Evolutionary conservation across 92 coral and sea anemone species (phyloP).

Genomic region (Actinernus sp.): DNA sequence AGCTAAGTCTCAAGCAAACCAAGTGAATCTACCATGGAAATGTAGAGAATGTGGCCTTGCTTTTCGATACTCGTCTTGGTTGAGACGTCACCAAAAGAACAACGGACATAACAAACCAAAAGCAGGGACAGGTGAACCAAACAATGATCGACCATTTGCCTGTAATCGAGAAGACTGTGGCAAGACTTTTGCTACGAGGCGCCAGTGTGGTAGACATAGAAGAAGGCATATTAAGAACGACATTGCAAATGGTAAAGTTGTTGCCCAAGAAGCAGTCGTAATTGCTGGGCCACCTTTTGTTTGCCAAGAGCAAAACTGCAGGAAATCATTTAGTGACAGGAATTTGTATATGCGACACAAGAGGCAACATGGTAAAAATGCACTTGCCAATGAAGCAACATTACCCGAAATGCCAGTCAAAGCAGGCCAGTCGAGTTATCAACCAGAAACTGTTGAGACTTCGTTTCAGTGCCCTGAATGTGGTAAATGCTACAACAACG

Average conservation of each 20-base stretch:
- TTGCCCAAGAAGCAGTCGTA: not conserved
- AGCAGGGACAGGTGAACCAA: not conserved
- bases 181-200: constrained; percentile 17
- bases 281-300: constrained; percentile 1
- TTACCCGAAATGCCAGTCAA: not conserved
- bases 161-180: constrained; percentile 30
- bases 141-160: not conserved
- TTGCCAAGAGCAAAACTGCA: constrained; percentile 18
- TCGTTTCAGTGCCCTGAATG: not conserved
- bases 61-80: constrained; percentile 32
- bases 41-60: constrained; percentile 36
- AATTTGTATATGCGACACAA: constrained; percentile 28
- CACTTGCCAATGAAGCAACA: not conserved
- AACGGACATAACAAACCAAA: constrained; percentile 14
- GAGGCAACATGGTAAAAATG: constrained; percentile 2
- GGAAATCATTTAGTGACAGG: constrained; percentile 7
- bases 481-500: not conserved
- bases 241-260: not conserved
- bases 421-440: not conserved
- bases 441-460: not conserved
- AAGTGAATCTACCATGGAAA: constrained; percentile 18
- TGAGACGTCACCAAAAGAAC: constrained; percentile 28
- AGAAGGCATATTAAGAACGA: constrained; percentile 12
- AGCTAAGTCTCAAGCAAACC: not conserved
- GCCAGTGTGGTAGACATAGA: constrained; percentile 24